Evolutionary conservation across 2,113 vertebrate genomes (phyloP), one percentile per base, ranked within the genome.

Genomic region (Ictalurus furcatus): DNA sequence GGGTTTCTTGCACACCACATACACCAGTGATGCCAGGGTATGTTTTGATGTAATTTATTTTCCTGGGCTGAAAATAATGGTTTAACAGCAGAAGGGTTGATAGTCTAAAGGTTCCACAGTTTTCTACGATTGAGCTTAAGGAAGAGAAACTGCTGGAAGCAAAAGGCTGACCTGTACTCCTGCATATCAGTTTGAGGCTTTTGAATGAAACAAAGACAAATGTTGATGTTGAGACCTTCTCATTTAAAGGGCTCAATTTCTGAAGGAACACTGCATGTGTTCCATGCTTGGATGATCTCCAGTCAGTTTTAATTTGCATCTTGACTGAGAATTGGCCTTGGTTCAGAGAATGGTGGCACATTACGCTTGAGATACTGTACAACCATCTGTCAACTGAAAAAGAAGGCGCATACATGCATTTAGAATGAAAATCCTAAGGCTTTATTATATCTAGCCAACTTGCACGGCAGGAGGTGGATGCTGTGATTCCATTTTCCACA

Each of bases 201-300:
- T 65, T 19, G 25, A 67, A 56, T 56, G 44, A 67, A 78, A 85
- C 52, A 65, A 85, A 76, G 21, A 54, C 44, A 78, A 79, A 69
- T 52, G 67, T 34, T 85, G 83, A 89, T 89, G 83, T 56, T 76
- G 69, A 73, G 81, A 61, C 82, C 88, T 78, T 48, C 34, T 65
- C 73, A 67, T 85, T 85, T 89, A 54, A 80, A 89, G 73, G 63
- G 83, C 83, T 85, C 83, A 2, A 79, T 89, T 63, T 89, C 76
- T 85, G 48, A 79, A 89, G 74, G 58, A 78, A 79, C 88, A 54
- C 59, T 84, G 73, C 73, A 89, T 65, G 83, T 89, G 67, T 80
- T 89, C 83, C 61, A 80, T 85, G 88, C 88, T 89, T 89, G 88
- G 88, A 85, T 89, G 88, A 85, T 85, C 88, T 89, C 88, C 88